Conservation (phyloP, 2,888 invertebrate genomes). For the Tortricodes alternella region DNA sequence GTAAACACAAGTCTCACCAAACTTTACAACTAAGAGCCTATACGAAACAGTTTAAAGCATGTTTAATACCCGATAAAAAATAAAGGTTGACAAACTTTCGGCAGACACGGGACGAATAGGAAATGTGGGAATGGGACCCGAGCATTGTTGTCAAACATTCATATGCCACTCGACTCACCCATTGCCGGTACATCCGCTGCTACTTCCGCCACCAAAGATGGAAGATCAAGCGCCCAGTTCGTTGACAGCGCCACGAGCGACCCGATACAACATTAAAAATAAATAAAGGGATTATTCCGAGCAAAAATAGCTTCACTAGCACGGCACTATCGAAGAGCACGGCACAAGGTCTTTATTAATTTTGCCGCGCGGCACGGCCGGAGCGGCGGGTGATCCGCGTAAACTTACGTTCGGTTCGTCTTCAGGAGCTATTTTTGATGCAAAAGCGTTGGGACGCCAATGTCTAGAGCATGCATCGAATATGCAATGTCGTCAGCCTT, state of each 20-base stretch:
- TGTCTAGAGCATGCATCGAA: constrained; percentile 82
- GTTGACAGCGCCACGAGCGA: constrained; percentile 67
- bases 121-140: constrained; percentile 72
- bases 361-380: constrained; percentile 57
- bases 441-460: constrained; percentile 80
- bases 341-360: constrained; percentile 41
- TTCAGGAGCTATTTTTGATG: constrained; percentile 81
- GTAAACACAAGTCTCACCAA: no score
- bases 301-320: constrained; percentile 42
- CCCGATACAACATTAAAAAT: constrained; percentile 45
- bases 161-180: constrained; percentile 77
- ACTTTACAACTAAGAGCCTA: neutral
- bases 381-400: constrained; percentile 66
- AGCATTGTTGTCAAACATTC: constrained; percentile 77
- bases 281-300: constrained; percentile 49
- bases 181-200: constrained; percentile 79
- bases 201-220: constrained; percentile 82
- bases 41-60: no score
- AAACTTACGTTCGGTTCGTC: constrained; percentile 76
- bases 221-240: constrained; percentile 73
- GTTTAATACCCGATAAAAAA: constrained; percentile 11
- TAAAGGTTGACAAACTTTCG: constrained; percentile 81
- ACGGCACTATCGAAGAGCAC: constrained; percentile 32
- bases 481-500: constrained; percentile 80
- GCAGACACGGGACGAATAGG: constrained; percentile 76